Evolutionary conservation across 2,113 vertebrate species (phyloP).

Genomic region (Plotosus lineatus): DNA sequence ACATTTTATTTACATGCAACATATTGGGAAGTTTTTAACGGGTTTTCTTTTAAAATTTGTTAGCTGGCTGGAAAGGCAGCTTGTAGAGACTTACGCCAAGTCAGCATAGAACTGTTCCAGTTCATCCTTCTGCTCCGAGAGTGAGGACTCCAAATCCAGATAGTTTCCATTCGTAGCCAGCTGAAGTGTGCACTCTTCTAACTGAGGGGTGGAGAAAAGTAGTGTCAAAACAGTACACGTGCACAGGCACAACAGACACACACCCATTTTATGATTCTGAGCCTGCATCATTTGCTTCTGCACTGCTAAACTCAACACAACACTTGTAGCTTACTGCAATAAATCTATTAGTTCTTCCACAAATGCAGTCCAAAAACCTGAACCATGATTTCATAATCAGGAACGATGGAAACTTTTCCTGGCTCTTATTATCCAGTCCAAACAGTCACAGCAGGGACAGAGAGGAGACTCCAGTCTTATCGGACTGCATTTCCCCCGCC

Average conservation of each 20-base stretch:
- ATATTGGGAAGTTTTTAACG: not conserved
- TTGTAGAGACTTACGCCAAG: slow-evolving; percentile 76
- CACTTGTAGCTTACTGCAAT: not conserved
- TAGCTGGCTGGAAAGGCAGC: not conserved
- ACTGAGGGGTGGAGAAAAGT: slow-evolving; percentile 64
- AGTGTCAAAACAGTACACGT: not conserved
- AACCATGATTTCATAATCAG: not conserved
- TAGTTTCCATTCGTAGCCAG: slow-evolving; percentile 85
- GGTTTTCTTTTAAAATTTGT: not conserved
- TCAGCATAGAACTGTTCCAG: slow-evolving; percentile 90
- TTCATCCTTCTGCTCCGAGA: slow-evolving; percentile 90
- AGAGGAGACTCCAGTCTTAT: slow-evolving; percentile 1
- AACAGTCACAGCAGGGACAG: not conserved
- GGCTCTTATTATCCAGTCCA: slow-evolving; percentile 24
- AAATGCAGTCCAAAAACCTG: not conserved
- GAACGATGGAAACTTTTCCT: slow-evolving; percentile 1
- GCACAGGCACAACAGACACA: not conserved
- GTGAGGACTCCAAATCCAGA: slow-evolving; percentile 88
- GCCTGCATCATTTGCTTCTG: not conserved
- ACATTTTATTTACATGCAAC: not conserved
- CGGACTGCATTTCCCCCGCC: slow-evolving; percentile 31
- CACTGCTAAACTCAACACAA: not conserved
- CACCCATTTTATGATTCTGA: not conserved
- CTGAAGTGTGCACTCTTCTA: slow-evolving; percentile 92
- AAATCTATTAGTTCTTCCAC: no score